These are phyloP conservation scores for Glaucidium brasilianum DNA, from an alignment of 2,113 vertebrate species.

Conservation along the genomic window DNA sequence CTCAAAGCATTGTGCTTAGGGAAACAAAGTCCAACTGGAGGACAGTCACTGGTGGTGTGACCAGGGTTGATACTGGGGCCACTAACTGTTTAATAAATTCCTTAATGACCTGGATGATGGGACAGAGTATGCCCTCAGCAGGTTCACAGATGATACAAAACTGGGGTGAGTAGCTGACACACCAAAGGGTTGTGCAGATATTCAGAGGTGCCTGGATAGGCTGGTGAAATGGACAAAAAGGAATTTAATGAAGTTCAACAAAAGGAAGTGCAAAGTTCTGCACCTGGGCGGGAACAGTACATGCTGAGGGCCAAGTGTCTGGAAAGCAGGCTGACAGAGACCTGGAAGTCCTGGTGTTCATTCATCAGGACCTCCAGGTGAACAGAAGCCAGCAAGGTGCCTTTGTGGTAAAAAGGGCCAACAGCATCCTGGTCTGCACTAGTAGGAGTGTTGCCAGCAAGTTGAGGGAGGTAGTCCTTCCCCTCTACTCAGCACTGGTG, in stretches of 20 bases:
- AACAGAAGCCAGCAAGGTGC: not conserved
- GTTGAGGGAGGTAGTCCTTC: not conserved
- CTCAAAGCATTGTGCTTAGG: not conserved
- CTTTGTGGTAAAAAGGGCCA: not conserved
- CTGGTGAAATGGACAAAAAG: not conserved
- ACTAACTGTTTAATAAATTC: not conserved
- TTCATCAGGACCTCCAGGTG: not conserved
- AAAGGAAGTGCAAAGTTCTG: not conserved
- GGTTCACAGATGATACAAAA: not conserved
- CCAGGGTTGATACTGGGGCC: not conserved
- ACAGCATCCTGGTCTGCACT: not conserved
- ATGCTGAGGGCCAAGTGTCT: accelerated
- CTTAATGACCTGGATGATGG: not conserved
- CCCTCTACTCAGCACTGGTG: not conserved
- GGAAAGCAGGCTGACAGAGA: not conserved
- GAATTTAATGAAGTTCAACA: not conserved
- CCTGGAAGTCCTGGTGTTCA: not conserved
- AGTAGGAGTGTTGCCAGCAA: not conserved
- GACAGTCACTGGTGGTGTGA: not conserved
- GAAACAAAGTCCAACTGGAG: not conserved
- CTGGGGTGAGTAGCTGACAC: not conserved
- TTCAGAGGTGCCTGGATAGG: not conserved
- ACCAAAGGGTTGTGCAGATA: not conserved
- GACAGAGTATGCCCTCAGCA: not conserved
- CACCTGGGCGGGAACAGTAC: not conserved